Base-by-base conservation (phyloP, 1,140 invertebrate species). In the Bradynema listronoti region DNA sequence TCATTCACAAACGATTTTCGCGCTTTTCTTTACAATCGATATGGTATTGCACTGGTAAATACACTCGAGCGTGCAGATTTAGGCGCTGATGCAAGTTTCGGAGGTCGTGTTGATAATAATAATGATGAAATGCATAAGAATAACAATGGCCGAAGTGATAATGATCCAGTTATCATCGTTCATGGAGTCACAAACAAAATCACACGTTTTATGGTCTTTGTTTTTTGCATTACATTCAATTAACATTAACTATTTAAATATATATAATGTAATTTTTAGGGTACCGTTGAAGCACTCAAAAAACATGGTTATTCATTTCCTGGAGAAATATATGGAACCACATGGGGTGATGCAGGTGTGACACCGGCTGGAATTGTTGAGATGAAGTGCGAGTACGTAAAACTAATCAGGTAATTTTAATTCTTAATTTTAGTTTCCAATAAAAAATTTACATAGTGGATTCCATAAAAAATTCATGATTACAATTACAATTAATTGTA, bases 171-270 rank as follows among this genome's bases (percentile, higher is more conserved):
- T 1, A 51, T 69, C 32, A 56, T 69, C 11, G 69, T 69, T 27
- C 67, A 69, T 58, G 67, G 67, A 53, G 69, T 69, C 33, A 69
- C 63, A 19, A 69, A 69, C 45, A 69, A 56, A 55, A 58, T 69
- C 22, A 56, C 34, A 9, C 22, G 67, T 43, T 69, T 69, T 19
- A 54, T n/a, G 25, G n/a, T 4, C n/a, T 49, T 2, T 49, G 4
- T 1, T 27, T n/a, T 49, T 49, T 49, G 46, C n/a, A n/a, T n/a
- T n/a, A 2, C 25, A 2, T n/a, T 1, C 4, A 16, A 19, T 19
- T 3, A 1, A 49, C n/a, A n/a, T 49, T 1, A 4, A 14, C 1
- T 49, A 25, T 4, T 25, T 4, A 24, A 1, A 24, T 1, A 1
- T 19, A 49, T 4, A 49, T n/a, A 16, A 49, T 22, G 7, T 22